Conservation (phyloP, 2,888 invertebrate species). For the Lasioglossum pauxillum region DNA sequence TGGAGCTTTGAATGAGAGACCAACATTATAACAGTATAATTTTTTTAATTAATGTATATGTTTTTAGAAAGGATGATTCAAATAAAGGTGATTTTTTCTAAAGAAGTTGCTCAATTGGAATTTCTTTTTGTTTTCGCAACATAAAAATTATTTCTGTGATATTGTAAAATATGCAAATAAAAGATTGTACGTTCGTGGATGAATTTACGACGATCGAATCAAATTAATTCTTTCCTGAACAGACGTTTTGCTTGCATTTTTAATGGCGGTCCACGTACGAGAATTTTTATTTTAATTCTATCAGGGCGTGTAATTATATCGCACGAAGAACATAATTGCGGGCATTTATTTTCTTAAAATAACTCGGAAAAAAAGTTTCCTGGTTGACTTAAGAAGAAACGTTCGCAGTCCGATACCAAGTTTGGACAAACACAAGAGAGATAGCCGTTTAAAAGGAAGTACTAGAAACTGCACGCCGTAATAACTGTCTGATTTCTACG, state of each 20-base stretch:
- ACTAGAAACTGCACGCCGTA: conserved; percentile 34
- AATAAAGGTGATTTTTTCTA: too few species aligned
- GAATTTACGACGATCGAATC: too few species aligned
- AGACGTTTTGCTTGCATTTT: neutral
- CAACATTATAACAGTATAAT: too few species aligned
- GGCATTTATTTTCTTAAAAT: conserved; percentile 9
- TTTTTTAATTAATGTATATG: too few species aligned
- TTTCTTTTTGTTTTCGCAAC: neutral
- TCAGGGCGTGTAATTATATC: neutral
- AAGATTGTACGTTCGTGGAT: neutral
- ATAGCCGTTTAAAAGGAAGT: conserved; percentile 32
- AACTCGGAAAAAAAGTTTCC: conserved; percentile 14
- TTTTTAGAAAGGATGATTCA: too few species aligned
- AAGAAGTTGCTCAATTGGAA: too few species aligned
- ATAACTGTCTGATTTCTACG: conserved; percentile 46
- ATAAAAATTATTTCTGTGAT: neutral
- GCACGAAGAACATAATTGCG: neutral
- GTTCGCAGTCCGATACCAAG: conserved; percentile 35
- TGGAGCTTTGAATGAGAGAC: too few species aligned
- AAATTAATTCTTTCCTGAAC: too few species aligned
- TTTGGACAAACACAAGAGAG: conserved; percentile 33
- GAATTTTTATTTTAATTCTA: neutral
- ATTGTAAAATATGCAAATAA: neutral
- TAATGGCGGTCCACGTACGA: neutral
- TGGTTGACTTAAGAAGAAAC: conserved; percentile 23